Base-by-base conservation (phyloP, 2,113 vertebrate species). In the Fukomys damarensis region DNA sequence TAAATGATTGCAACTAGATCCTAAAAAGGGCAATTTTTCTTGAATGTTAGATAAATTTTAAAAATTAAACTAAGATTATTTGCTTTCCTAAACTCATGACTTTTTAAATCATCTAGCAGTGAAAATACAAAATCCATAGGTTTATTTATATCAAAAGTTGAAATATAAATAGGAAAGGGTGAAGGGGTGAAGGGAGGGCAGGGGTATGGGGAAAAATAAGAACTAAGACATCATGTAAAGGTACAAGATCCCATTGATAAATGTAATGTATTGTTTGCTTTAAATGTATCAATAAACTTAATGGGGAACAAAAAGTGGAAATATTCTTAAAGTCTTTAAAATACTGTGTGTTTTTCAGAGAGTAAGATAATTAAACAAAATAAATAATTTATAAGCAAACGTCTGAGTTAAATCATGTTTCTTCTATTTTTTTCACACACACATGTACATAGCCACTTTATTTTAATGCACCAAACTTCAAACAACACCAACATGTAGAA, bases 301-400 rank as follows among this genome's bases (percentile, higher is more conserved):
- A n/a, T n/a, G n/a, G n/a, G n/a, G n/a, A n/a, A n/a, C n/a, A n/a
- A n/a, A n/a, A n/a, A 12, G 5, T 52, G 32, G 35, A 94, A 86
- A 20, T n/a, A 87, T 90, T 90, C 80, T 77, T 4, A 91, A 93
- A 4, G 1, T 52, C 49, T 89, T 97, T 96, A 68, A 46, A 81
- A 54, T 56, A 46, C 24, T 77, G 14, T 63, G 13, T 35, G 3
- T 59, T 59, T 46, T 49, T 76, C 46, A 30, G 41, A 74, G 38
- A 46, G 41, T 46, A 76, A 14, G 5, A 72, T 20, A 86, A 76
- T 66, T 80, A 81, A 91, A 22, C 32, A n/a, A n/a, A 58, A 85
- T 58, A 81, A 83, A 79, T 46, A 52, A 1, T 49, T 61, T 63
- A 72, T 41, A 54, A 82, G 30, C 38, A 76, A 85, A 81, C 46